A percentile compares a stretch with the other conserved stretches of the same genome.
phyloP scores from a whole-genome alignment of 1,140 invertebrate species.

The Spodoptera frugiperda region DNA sequence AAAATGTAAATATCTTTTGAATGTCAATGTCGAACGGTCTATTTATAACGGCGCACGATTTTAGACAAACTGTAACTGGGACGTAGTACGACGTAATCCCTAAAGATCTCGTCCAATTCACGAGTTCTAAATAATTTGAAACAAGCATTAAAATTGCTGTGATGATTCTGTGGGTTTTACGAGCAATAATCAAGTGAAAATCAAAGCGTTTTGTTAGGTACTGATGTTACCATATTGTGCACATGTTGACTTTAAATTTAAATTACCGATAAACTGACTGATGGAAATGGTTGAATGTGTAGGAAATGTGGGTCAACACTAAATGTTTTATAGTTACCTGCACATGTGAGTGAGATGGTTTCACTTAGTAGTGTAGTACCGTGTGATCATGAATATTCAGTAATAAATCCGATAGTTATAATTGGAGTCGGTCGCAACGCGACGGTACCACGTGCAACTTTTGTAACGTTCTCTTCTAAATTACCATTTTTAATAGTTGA shows the following conservation, averaged over 20 bases:
- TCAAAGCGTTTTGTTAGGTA: not conserved
- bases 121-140: conserved; percentile 22
- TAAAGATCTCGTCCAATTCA: conserved; percentile 17
- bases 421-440: not conserved
- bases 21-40: conserved; percentile 38
- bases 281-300: too few relatives aligned
- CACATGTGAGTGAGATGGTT: conserved; percentile 9
- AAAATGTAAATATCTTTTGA: conserved; percentile 25
- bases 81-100: conserved; percentile 19
- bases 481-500: conserved; percentile 37
- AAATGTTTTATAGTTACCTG: not conserved
- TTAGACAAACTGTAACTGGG: conserved; percentile 39
- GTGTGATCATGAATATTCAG: conserved; percentile 38
- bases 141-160: conserved; percentile 10
- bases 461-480: conserved; percentile 22
- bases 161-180: not conserved
- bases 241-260: not conserved
- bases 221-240: not conserved
- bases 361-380: not conserved
- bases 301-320: too few relatives aligned
- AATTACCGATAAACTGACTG: not conserved
- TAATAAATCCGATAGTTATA: conserved; percentile 8
- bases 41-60: conserved; percentile 30
- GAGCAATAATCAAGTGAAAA: not conserved
- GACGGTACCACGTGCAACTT: not conserved